Percentiles rank a stretch among this genome's conserved stretches.
Conservation (phyloP, 2,888 invertebrate genomes). For the Pammene aurita region DNA sequence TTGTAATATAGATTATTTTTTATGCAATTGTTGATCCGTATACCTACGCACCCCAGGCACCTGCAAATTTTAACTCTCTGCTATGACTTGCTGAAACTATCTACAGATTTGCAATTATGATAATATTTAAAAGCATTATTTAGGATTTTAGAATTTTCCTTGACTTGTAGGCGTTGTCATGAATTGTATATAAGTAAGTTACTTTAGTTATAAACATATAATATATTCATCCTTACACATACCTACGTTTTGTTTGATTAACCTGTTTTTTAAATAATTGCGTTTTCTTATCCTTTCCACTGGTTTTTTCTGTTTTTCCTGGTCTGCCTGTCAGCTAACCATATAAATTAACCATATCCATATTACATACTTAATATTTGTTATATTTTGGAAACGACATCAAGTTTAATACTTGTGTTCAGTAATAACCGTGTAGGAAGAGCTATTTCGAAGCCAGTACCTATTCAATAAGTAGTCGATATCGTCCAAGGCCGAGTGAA, state of each 20-base stretch:
- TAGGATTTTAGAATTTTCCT: neutral
- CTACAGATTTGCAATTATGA: neutral
- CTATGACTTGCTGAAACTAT: slow-evolving; percentile 4
- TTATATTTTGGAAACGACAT: too few relatives aligned
- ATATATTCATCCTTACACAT: too few relatives aligned
- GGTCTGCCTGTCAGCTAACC: too few relatives aligned
- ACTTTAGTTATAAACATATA: too few relatives aligned
- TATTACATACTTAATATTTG: too few relatives aligned
- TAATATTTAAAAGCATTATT: neutral
- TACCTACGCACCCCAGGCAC: slow-evolving; percentile 12
- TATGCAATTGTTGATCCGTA: slow-evolving; percentile 29
- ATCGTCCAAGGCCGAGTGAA: slow-evolving; percentile 72
- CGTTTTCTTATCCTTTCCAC: too few relatives aligned
- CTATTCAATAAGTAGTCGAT: slow-evolving; percentile 55
- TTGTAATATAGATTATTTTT: slow-evolving; percentile 41
- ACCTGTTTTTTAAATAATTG: too few relatives aligned
- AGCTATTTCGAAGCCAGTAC: slow-evolving; percentile 20
- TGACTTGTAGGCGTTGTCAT: too few relatives aligned
- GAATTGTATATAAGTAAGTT: too few relatives aligned
- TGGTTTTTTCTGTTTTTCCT: too few relatives aligned
- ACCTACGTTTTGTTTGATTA: too few relatives aligned
- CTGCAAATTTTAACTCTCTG: slow-evolving; percentile 9
- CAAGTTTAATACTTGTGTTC: neutral
- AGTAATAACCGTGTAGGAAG: slow-evolving; percentile 19
- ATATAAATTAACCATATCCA: too few relatives aligned